phyloP scores from a whole-genome alignment of 2,888 invertebrate species.

The Tyria jacobaeae region DNA sequence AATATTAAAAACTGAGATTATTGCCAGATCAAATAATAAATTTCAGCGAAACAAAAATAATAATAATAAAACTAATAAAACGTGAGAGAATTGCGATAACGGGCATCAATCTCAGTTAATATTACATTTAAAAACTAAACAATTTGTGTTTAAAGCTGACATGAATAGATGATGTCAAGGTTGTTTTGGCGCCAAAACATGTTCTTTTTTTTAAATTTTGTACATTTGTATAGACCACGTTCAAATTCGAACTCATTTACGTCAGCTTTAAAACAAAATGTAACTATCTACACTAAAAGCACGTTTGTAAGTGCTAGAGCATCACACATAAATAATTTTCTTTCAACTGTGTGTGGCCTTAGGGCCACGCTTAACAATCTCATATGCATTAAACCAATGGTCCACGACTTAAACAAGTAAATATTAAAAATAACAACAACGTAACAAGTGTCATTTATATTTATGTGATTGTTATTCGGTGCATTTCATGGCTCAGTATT shows the following conservation, averaged over 20 bases:
- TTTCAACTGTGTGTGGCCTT: conserved; percentile 63
- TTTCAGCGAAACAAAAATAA: conserved; percentile 44
- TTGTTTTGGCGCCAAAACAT: conserved; percentile 7
- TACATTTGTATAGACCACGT: conserved; percentile 6
- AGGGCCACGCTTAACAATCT: conserved; percentile 70
- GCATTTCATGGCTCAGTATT: conserved; percentile 39
- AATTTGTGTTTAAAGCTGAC: conserved; percentile 47
- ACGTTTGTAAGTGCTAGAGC: conserved; percentile 71
- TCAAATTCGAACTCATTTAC: conserved; percentile 24
- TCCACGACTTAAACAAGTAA: conserved; percentile 75
- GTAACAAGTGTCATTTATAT: conserved; percentile 72
- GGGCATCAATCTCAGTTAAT: conserved; percentile 58
- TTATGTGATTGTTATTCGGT: conserved; percentile 56
- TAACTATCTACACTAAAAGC: conserved; percentile 73
- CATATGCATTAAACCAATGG: conserved; percentile 71
- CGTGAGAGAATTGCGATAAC: conserved; percentile 37
- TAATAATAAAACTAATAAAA: conserved; percentile 43
- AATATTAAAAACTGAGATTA: conserved; percentile 65
- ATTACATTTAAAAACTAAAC: conserved; percentile 51
- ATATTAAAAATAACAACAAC: conserved; percentile 77
- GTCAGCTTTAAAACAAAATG: conserved; percentile 52
- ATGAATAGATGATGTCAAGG: conserved; percentile 11
- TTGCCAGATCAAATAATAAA: conserved; percentile 59
- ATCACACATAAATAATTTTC: conserved; percentile 85
- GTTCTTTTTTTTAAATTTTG: conserved; percentile 1